Base-by-base conservation (phyloP, 2,797 vertebrate species). In the Falco cherrug region DNA sequence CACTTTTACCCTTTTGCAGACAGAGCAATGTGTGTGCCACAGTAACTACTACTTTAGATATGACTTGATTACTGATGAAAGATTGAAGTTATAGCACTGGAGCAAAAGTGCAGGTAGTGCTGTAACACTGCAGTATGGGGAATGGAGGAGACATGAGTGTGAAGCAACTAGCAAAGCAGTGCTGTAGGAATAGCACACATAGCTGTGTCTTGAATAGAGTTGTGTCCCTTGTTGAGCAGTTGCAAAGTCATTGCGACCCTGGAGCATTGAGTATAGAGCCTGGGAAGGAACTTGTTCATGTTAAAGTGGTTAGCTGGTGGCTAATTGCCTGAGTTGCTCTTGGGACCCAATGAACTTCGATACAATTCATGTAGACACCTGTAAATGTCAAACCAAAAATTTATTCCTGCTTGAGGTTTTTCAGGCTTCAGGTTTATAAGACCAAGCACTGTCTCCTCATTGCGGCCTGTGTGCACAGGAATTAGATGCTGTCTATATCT, bases 151-250 rank as follows among this genome's bases (percentile, higher is more conserved):
- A 63, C 3, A 2, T 2, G 11, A n/a, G 35, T 43, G 31, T 39
- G 25, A 64, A 63, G 29, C 45, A 50, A 5, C 6, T 35, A 22
- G 39, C 16, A 79, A 51, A 82, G 73, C 13, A 63, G 41, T 69
- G 39, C 35, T 91, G 59, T 80, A 56, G 45, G 71, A 84, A 28
- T 5, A 76, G 43, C 48, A n/a, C 16, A 20, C 6, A 3, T 4
- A n/a, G 19, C 29, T 61, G 3, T 48, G 25, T 65, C 22, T 37
- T 45, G 29, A 54, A 19, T 57, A 0, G 0, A 86, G 16, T 3
- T 70, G 28, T 82, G 78, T 64, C 35, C 48, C 24, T 26, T 82
- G 18, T 33, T 74, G 11, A 61, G 41, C 45, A 51, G 26, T 63
- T 68, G 9, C 2, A 5, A 11, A 7, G 6, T 76, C 57, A 25